Evolutionary conservation across 2,797 vertebrate genomes (phyloP), one percentile per base, ranked within the genome.

Genomic region (Trematomus bernacchii): DNA sequence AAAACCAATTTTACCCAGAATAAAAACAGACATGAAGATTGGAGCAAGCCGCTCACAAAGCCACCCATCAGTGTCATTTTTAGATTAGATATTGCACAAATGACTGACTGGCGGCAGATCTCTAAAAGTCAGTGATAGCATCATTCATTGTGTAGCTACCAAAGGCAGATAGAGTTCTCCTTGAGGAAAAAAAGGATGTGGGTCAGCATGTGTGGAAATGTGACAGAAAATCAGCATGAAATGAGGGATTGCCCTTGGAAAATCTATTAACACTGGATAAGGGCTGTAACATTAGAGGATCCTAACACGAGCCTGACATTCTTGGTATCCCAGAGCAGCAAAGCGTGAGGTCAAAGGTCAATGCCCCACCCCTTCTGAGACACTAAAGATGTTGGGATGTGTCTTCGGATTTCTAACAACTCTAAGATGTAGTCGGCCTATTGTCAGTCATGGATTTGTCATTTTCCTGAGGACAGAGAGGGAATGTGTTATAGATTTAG

Each of bases 391-490:
- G 91, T 74, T 63, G 85, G 82, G 83, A 86, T 71, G 89, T 79
- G 88, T 90, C 88, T 92, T 83, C 85, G 1, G 73, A 71, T 71
- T 33, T 89, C 84, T 86, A 92, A 80, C 19, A 71, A 84, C 76
- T 91, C 89, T 95, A 95, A 91, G 94, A 91, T 84, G 95, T 86
- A 44, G 88, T 92, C 37, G 87, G 91, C 85, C 92, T 94, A 91
- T 64, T 80, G 81, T 95, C 94, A 82, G 79, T 90, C 87, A 77
- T 63, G 18, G 82, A 89, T 90, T 88, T 94, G 89, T 94, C 93
- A 91, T 88, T 94, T 86, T 95, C 95, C 95, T 96, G 94, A 94
- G 94, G 94, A 96, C 92, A 95, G 90, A 95, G 87, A 93, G 90
- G 91, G 79, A 86, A 72, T 54, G 75, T 85, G 87, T 94, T 94